Conservation (phyloP, 1,140 invertebrate genomes). For the Brachionus rotundiformis region DNA sequence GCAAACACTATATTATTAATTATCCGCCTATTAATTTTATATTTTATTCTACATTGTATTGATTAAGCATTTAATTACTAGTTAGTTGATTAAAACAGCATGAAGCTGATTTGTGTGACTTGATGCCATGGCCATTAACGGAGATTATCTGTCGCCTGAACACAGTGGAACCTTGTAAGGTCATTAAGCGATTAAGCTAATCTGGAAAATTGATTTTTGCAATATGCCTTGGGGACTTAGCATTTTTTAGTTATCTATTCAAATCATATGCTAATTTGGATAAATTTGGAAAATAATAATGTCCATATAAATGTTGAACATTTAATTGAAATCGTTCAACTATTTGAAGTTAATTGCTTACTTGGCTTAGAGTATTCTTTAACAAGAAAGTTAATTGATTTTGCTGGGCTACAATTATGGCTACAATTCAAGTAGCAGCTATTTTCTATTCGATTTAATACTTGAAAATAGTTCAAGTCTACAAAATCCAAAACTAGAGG, state of each 20-base stretch:
- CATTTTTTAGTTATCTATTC: not conserved
- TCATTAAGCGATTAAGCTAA: not conserved
- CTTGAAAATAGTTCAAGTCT: slow-evolving; percentile 6
- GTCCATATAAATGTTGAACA: slow-evolving; percentile 3
- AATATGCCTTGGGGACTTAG: not conserved
- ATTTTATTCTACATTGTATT: too few species aligned
- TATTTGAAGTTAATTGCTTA: slow-evolving; percentile 30
- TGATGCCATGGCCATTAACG: not conserved
- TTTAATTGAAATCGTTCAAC: slow-evolving; percentile 38
- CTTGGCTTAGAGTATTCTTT: slow-evolving; percentile 39
- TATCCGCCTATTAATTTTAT: not conserved
- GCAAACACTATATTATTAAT: slow-evolving; percentile 1
- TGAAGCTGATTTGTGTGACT: not conserved
- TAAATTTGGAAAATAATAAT: too few species aligned
- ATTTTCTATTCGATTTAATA: slow-evolving; percentile 3
- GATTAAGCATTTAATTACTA: not conserved
- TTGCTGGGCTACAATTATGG: not conserved
- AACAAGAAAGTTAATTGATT: slow-evolving; percentile 31
- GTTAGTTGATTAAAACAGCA: not conserved
- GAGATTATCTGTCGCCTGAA: not conserved
- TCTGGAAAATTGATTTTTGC: not conserved
- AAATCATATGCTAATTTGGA: slow-evolving; percentile 14
- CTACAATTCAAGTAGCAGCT: slow-evolving; percentile 16
- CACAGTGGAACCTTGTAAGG: not conserved
- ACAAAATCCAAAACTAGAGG: not conserved